A percentile compares a stretch with the other conserved stretches of the same genome.
Evolutionary conservation across 2,797 vertebrate species (phyloP).

Genomic region (Mus caroli): DNA sequence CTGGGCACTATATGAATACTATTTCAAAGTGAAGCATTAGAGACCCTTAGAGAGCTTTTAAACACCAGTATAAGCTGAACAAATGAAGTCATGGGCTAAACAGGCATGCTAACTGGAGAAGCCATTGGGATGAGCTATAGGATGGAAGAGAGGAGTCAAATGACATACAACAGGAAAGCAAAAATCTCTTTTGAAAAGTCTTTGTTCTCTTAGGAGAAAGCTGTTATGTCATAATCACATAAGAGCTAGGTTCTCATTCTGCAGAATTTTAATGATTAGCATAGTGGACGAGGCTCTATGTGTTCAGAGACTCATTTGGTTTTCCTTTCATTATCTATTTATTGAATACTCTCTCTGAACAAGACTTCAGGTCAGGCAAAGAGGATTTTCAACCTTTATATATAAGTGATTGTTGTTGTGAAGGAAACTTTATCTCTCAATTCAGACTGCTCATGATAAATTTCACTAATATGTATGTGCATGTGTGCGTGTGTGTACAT

Average conservation of each 20-base stretch:
- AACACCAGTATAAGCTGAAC: neutral
- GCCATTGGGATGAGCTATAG: neutral
- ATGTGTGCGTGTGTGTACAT: neutral
- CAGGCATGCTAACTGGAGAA: neutral
- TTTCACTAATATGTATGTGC: neutral
- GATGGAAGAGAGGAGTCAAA: neutral
- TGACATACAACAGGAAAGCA: neutral
- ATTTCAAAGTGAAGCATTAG: neutral
- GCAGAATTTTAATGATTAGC: neutral
- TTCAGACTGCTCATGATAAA: neutral
- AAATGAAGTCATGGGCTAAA: neutral
- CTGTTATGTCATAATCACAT: neutral
- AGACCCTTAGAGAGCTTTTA: neutral
- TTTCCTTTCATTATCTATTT: constrained; percentile 37
- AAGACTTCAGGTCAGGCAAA: neutral
- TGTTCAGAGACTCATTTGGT: neutral
- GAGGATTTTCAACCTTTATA: neutral
- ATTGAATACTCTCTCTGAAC: neutral
- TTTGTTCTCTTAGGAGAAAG: neutral
- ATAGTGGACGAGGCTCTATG: neutral
- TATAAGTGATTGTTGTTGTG: neutral
- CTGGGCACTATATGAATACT: neutral
- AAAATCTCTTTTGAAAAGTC: neutral
- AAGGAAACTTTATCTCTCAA: neutral
- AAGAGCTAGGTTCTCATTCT: neutral